These are phyloP conservation scores for Distichodus sexfasciatus DNA, from an alignment of 2,797 vertebrate genomes.

Conservation along the genomic window DNA sequence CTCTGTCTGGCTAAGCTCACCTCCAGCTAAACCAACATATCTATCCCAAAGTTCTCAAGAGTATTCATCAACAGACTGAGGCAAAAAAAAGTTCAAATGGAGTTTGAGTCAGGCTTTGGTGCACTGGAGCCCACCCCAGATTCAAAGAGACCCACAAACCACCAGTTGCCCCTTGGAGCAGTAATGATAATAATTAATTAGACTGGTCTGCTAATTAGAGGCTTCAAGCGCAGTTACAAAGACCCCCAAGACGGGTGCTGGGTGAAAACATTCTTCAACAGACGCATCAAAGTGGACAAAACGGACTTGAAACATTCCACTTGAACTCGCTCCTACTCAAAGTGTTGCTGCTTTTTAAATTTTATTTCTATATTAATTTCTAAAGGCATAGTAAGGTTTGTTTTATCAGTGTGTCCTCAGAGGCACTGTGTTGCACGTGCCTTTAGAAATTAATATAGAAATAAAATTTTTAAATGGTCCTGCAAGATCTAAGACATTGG, in stretches of 20 bases:
- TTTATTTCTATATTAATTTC: no score
- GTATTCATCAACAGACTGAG: constrained; percentile 21
- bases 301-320: background rate
- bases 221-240: constrained; percentile 28
- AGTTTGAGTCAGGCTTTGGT: constrained; percentile 31
- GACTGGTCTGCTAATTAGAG: constrained; percentile 47
- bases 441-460: no score
- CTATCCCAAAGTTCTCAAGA: background rate
- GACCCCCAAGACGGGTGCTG: constrained; percentile 27
- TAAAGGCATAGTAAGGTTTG: no score
- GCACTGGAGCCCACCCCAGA: constrained; percentile 8
- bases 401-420: no score
- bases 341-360: no score
- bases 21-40: constrained; percentile 10
- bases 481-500: no score
- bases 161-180: constrained; percentile 24
- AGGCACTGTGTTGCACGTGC: no score
- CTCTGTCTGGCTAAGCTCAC: background rate
- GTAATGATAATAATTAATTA: constrained; percentile 47
- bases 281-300: constrained; percentile 19
- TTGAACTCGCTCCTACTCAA: background rate
- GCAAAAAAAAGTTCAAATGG: constrained; percentile 16
- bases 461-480: no score
- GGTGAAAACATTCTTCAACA: constrained; percentile 11
- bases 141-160: constrained; percentile 39